Percentiles rank a stretch among this genome's conserved stretches.
Conservation (phyloP, 2,888 invertebrate species). For the Apoderus coryli region DNA sequence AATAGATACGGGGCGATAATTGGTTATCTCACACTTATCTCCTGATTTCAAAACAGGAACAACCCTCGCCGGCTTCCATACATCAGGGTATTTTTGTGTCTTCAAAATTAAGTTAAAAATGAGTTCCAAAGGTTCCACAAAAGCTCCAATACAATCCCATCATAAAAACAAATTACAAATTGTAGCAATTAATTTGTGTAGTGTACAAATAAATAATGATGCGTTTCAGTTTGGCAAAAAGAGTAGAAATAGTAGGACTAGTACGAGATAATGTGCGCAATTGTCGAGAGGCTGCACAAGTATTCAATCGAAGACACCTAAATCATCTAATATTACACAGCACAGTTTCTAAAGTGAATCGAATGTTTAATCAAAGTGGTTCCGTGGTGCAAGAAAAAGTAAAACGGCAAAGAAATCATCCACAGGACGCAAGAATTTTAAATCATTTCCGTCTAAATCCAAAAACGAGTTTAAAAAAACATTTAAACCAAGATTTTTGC, state of each 20-base stretch:
- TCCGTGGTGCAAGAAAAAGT: slow-evolving; percentile 5
- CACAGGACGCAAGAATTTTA: slow-evolving; percentile 7
- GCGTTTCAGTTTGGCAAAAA: slow-evolving; percentile 1
- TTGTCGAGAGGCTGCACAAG: slow-evolving; percentile 3
- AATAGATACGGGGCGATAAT: no score
- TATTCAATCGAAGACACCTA: slow-evolving; percentile 1
- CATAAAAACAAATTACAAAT: no score
- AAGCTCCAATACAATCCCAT: no score
- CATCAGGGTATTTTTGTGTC: no score
- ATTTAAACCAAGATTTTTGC: slow-evolving; percentile 11
- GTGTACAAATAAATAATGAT: slow-evolving; percentile 3
- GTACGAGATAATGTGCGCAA: slow-evolving; percentile 1
- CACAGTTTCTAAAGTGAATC: slow-evolving; percentile 8
- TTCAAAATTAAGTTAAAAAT: no score
- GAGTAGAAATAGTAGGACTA: slow-evolving; percentile 3
- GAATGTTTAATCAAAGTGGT: slow-evolving; percentile 8
- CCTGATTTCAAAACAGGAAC: no score
- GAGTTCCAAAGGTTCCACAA: no score
- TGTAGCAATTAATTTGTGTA: slow-evolving; percentile 1
- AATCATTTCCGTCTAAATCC: slow-evolving; percentile 6
- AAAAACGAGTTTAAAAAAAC: slow-evolving; percentile 7
- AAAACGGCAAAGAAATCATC: slow-evolving; percentile 8
- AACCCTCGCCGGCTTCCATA: no score
- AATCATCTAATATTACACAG: slow-evolving; percentile 5
- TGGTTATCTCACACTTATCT: no score